Evolutionary conservation across 2,888 invertebrate species (phyloP), one percentile per base, ranked within the genome.

Genomic region (Drosophila meridionalis): DNA sequence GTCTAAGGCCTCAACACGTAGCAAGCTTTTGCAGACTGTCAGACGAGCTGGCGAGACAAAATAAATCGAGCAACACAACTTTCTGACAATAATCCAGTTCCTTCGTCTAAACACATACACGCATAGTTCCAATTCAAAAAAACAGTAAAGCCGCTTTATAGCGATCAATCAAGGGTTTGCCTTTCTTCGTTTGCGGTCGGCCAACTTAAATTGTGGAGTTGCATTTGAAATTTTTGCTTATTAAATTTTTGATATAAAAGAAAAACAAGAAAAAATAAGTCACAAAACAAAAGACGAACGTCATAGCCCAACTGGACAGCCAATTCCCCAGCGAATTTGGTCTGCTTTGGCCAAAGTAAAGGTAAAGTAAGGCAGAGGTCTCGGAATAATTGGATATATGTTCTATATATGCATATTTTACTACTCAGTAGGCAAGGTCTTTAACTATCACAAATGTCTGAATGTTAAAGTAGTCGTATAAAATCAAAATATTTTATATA

Each of bases 101-200:
- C 69, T 71, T 79, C 69, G 62, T 69, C 77, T 55, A 77, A 65
- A 73, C 80, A 88, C 88, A 69, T 50, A 76, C 82, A 68, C 71
- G 57, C 53, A 50, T 58, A 63, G 63, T 66, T 87, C 63, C 47
- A 61, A 55, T 61, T 66, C 26, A 64, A 69, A 83, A 82, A 76
- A 76, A 57, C 50, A 48, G 32, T 61, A 48, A 62, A 67, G 38
- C 57, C 64, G 61, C 62, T 32, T 56, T 52, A 61, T 9, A 47
- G 45, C 63, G 45, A 67, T 70, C 60, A 57, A 67, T 47, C 53
- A 76, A 76, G 42, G 55, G 52, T 61, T 76, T 36, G 48, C 26
- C 34, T 61, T 69, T 60, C 55, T 67, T 64, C 20, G 55, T 50
- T 61, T 65, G 76, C 60, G 63, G 42, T 75, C 76, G 52, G 42